phyloP scores from a whole-genome alignment of 2,797 vertebrate genomes.

The Lacerta bilineata region DNA sequence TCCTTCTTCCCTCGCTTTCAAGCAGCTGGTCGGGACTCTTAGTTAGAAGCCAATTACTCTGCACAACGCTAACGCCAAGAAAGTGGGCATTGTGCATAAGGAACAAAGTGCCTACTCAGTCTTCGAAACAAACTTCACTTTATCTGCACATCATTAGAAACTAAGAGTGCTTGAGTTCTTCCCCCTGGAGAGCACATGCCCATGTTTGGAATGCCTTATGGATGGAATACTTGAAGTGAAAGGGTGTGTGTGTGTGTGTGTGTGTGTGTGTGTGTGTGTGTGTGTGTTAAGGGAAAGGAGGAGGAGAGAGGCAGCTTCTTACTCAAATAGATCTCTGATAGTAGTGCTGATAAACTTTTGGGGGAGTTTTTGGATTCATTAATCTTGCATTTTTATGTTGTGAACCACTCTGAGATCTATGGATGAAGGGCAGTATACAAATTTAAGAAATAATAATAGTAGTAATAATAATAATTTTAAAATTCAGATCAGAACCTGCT shows the following conservation, averaged over 20 bases:
- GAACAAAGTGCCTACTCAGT: constrained; percentile 33
- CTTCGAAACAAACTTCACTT: constrained; percentile 26
- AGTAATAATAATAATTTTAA: too few relatives aligned
- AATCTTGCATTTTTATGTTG: background rate
- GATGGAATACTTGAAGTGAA: constrained; percentile 13
- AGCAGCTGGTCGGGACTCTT: background rate
- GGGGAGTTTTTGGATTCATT: background rate
- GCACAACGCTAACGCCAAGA: constrained; percentile 7
- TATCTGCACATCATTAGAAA: constrained; percentile 18
- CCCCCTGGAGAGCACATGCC: background rate
- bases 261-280: background rate
- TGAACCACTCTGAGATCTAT: too few relatives aligned
- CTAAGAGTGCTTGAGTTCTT: background rate
- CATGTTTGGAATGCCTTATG: background rate
- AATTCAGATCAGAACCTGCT: too few relatives aligned
- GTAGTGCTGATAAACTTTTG: background rate
- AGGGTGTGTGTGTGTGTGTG: too few relatives aligned
- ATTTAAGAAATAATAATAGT: too few relatives aligned
- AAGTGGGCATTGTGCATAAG: constrained; percentile 26
- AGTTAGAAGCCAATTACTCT: constrained; percentile 5
- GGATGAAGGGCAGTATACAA: too few relatives aligned
- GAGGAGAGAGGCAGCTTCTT: background rate
- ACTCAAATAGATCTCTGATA: background rate
- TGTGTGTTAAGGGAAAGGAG: background rate
- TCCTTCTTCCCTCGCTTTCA: background rate